Evolutionary conservation across 30 jellyfish, hydroid and myxozoan species (phyloP), one percentile per base, ranked within the genome.

Genomic region (Phacellophora camtschatica): DNA sequence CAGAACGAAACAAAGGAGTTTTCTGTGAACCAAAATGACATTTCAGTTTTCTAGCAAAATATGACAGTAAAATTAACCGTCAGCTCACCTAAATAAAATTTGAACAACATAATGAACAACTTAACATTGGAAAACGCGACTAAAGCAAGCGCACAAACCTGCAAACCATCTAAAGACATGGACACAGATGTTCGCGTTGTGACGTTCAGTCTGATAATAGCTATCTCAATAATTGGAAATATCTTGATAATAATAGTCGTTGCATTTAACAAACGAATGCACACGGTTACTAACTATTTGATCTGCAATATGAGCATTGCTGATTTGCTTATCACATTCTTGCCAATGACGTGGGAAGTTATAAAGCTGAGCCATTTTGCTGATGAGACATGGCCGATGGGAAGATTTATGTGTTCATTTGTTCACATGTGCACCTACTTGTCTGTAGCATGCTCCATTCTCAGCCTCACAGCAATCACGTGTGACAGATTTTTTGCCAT

Each of bases 401-500:
- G 96, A 0, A 45, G 68, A 18, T 83, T 84, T 28, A 77, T 90
- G 95, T 90, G 98, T 36, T 35, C 92, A 1, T 77, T 82, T 34
- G 31, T 82, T 29, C 55, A 69, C 49, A 56, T 77, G 71, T 68
- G 96, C 36, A 71, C 77, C 22, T 90, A 90, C 36, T 22, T 84
- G 33, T 90, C 98, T 0, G 98, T 90, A 0, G 92, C 98, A 32
- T 58, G 96, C 41, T 59, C 98, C 2, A 74, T 90, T 15, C 63
- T 90, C 5, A 76, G 90, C 51, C 84, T 90, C n/a, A 46, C 86
- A 1, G 77, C 71, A 9, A 74, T 90, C 29, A 33, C 98, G 24
- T 77, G 77, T 20, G 98, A 90, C 70, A 86, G 98, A 45, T 90
- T 73, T 46, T 71, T 85, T 59, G 96, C 98, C 29, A 77, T 90